These are phyloP conservation scores for Cyclopterus lumpus DNA, from an alignment of 2,797 vertebrate species.

Conservation along the genomic window DNA sequence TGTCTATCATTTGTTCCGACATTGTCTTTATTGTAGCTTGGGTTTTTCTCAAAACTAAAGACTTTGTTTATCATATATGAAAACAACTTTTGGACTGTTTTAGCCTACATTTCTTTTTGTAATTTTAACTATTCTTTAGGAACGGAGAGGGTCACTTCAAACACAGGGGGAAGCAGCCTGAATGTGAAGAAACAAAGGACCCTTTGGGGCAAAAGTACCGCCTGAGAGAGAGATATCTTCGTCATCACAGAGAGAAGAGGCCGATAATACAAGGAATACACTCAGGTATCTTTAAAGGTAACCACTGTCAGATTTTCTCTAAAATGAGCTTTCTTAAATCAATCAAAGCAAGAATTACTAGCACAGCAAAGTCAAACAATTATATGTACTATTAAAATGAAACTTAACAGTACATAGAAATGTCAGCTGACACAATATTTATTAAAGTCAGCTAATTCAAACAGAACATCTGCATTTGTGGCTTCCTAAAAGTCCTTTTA, in stretches of 20 bases:
- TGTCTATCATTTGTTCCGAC: conserved; percentile 39
- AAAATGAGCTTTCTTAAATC: neutral
- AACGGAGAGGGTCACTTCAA: conserved; percentile 91
- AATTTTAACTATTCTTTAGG: conserved; percentile 65
- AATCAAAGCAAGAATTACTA: neutral
- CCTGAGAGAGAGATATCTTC: conserved; percentile 89
- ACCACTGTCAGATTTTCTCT: neutral
- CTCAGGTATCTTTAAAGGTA: conserved; percentile 79
- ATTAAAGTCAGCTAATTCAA: neutral
- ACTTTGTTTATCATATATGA: neutral
- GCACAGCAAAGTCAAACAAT: neutral
- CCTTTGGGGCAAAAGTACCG: conserved; percentile 85
- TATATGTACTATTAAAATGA: neutral
- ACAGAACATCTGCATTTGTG: neutral
- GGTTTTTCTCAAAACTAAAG: neutral
- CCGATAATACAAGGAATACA: conserved; percentile 71
- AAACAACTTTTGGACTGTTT: neutral
- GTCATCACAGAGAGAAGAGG: conserved; percentile 85
- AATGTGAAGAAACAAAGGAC: conserved; percentile 74
- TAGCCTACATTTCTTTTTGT: neutral
- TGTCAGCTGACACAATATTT: neutral
- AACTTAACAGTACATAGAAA: too few relatives aligned
- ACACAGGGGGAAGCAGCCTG: conserved; percentile 79
- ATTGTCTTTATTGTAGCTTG: neutral
- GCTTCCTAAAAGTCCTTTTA: conserved; percentile 7